phyloP scores from a whole-genome alignment of 2,113 vertebrate species.

The Rhinoderma darwinii region DNA sequence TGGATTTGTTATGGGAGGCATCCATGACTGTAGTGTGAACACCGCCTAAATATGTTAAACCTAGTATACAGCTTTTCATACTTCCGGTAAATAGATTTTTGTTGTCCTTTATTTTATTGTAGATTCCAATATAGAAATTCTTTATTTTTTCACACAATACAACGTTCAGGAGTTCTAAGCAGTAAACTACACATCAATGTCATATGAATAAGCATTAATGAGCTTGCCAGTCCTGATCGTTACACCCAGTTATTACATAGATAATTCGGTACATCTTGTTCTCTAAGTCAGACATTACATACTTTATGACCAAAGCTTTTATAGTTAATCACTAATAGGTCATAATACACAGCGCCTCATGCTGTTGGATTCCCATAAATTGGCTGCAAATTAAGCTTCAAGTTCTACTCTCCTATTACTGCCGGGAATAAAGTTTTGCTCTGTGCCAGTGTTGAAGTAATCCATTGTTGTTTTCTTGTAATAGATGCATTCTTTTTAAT shows the following conservation, averaged over 20 bases:
- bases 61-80: not conserved
- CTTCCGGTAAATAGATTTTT: not conserved
- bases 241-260: not conserved
- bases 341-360: not conserved
- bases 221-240: not conserved
- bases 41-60: too few relatives aligned
- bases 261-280: not conserved
- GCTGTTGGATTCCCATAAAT: conserved; percentile 18
- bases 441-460: not conserved
- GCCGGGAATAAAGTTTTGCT: not conserved
- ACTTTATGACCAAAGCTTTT: not conserved
- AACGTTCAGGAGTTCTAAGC: not conserved
- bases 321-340: conserved; percentile 1
- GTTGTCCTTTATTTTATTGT: not conserved
- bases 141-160: not conserved
- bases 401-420: not conserved
- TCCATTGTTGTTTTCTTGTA: not conserved
- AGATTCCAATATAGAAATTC: too few relatives aligned
- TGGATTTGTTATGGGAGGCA: too few relatives aligned
- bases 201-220: not conserved
- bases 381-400: not conserved
- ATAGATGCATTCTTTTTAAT: conserved; percentile 12
- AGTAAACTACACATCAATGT: not conserved
- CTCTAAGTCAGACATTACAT: not conserved
- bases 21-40: too few relatives aligned